Base-by-base conservation (phyloP, 1,140 invertebrate genomes). In the Pararge aegeria region DNA sequence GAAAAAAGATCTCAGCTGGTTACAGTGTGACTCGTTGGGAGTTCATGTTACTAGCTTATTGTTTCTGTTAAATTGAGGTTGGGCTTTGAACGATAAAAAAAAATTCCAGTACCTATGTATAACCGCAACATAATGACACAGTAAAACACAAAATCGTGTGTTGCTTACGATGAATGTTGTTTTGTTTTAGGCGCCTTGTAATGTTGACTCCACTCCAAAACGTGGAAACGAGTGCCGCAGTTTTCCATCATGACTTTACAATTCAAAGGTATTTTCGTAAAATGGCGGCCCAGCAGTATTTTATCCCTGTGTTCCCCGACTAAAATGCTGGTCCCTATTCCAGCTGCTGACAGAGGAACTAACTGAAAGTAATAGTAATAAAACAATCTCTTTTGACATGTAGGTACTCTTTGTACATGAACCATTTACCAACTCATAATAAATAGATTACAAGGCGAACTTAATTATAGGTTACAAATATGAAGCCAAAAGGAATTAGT, bases 171-270 rank as follows among this genome's bases (percentile, higher is more conserved):
- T 21, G 80, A 57, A 20, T 56, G 57, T 40, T 77, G 74, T 61
- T 85, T 83, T 10, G 68, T 80, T 72, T 88, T 87, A 21, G 80
- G 78, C 3, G 80, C 70, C 62, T 89, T 89, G 34, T 82, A 86
- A 69, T 80, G 64, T 65, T 87, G 83, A 50, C 74, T 83, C 84
- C 84, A 87, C 61, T 89, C 84, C 16, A 89, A 52, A 1, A 70
- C 62, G 54, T 89, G 86, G 59, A 89, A 52, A 2, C 83, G 70
- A 0, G 80, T 82, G 0, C 86, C 86, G 61, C 75, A 78, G 49
- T 89, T 89, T 68, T 87, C 78, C 72, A 89, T 81, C 1, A 76
- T 57, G 5, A 87, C 77, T 68, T 79, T 83, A 55, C 68, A 68
- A 61, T 83, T 72, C n/a, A 89, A 50, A 7, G 76, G 80, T 24